A percentile compares a stretch with the other conserved stretches of the same genome.
phyloP scores from a whole-genome alignment of 2,888 invertebrate species.

The Mactromeris polynyma region DNA sequence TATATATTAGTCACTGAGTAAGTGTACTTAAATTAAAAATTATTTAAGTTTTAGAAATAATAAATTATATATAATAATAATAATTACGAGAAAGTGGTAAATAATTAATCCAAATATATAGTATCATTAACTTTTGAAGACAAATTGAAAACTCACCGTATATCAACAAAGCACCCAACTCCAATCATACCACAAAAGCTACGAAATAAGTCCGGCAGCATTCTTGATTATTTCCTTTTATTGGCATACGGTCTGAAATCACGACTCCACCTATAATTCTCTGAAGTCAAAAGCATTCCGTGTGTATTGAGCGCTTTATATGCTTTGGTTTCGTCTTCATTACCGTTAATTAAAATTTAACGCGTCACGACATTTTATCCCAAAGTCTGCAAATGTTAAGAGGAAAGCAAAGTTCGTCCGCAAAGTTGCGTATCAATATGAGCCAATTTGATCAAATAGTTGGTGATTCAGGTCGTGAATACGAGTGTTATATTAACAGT shows the following conservation, averaged over 20 bases:
- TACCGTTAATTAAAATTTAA: background rate
- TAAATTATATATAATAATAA: no score
- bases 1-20: no score
- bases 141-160: background rate
- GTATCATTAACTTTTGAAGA: background rate
- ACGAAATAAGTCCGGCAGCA: background rate
- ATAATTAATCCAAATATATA: no score
- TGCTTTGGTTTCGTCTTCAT: background rate
- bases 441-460: no score
- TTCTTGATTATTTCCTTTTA: background rate
- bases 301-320: background rate
- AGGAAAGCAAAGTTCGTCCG: no score
- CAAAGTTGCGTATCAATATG: no score
- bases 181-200: background rate
- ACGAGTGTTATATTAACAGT: no score
- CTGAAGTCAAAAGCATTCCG: background rate
- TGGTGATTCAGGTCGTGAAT: no score
- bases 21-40: no score
- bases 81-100: no score
- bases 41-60: no score
- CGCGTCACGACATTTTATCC: background rate
- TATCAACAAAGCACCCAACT: background rate
- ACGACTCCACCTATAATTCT: background rate
- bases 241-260: background rate
- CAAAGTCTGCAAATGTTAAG: background rate